Percentiles rank a stretch among this genome's conserved stretches.
phyloP scores from a whole-genome alignment of 2,888 invertebrate genomes.

The Meghimatium bilineatum region DNA sequence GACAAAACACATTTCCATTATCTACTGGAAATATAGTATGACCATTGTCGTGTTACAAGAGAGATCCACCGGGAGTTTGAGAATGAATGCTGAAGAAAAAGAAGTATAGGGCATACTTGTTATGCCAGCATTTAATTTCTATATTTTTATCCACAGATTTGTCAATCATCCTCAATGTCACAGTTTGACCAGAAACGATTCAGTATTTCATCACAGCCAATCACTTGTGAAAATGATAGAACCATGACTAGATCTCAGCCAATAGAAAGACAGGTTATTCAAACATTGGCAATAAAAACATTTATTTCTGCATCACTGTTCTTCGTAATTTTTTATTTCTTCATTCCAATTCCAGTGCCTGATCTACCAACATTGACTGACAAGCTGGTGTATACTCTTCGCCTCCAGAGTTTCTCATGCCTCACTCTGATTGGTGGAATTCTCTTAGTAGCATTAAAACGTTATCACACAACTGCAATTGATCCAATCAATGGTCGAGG shows the following conservation, averaged over 20 bases:
- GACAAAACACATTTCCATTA: too few relatives aligned
- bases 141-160: not conserved
- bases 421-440: constrained; percentile 52
- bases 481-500: constrained; percentile 56
- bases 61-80: too few relatives aligned
- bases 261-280: constrained; percentile 30
- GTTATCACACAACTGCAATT: constrained; percentile 52
- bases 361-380: constrained; percentile 48
- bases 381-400: constrained; percentile 54
- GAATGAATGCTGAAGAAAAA: too few relatives aligned
- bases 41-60: too few relatives aligned
- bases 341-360: constrained; percentile 46
- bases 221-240: not conserved
- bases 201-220: not conserved
- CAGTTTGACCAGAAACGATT: not conserved
- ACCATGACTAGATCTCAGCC: constrained; percentile 31
- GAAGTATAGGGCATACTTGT: too few relatives aligned
- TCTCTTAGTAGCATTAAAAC: constrained; percentile 35
- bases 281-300: not conserved
- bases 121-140: too few relatives aligned
- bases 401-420: constrained; percentile 54
- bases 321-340: constrained; percentile 31
- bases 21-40: too few relatives aligned
- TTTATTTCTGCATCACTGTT: not conserved
- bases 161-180: not conserved